phyloP scores from a whole-genome alignment of 2,888 invertebrate species.

The Tipula confusa region DNA sequence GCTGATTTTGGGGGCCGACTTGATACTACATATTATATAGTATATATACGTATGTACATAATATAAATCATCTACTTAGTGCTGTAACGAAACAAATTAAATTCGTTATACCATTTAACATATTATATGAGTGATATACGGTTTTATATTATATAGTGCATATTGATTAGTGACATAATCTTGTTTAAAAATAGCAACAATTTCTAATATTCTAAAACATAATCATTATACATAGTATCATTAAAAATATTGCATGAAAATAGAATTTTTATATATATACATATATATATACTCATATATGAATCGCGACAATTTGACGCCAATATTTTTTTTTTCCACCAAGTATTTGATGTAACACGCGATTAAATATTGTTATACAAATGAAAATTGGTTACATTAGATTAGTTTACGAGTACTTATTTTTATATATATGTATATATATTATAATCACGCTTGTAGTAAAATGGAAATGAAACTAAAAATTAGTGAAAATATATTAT shows the following conservation, averaged over 20 bases:
- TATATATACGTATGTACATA: too few relatives aligned
- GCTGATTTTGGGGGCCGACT: slow-evolving; percentile 16
- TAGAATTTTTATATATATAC: not conserved
- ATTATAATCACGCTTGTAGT: not conserved
- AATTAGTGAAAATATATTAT: not conserved
- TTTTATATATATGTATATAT: not conserved
- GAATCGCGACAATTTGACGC: not conserved
- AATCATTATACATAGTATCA: slow-evolving; percentile 3
- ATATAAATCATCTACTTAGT: not conserved
- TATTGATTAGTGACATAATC: not conserved
- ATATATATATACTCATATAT: not conserved
- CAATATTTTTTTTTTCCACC: not conserved
- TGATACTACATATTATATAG: too few relatives aligned
- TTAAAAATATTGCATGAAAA: not conserved
- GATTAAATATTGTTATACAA: not conserved
- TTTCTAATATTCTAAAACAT: not conserved
- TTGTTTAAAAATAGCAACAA: not conserved
- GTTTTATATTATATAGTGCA: not conserved
- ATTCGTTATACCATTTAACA: not conserved
- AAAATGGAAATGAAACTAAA: not conserved
- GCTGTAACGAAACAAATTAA: not conserved
- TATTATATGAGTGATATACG: not conserved
- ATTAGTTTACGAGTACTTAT: not conserved
- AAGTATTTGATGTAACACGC: not conserved
- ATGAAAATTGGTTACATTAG: not conserved